Evolutionary conservation across 2,888 invertebrate species (phyloP), one percentile per base, ranked within the genome.

Genomic region (Mimas tiliae): DNA sequence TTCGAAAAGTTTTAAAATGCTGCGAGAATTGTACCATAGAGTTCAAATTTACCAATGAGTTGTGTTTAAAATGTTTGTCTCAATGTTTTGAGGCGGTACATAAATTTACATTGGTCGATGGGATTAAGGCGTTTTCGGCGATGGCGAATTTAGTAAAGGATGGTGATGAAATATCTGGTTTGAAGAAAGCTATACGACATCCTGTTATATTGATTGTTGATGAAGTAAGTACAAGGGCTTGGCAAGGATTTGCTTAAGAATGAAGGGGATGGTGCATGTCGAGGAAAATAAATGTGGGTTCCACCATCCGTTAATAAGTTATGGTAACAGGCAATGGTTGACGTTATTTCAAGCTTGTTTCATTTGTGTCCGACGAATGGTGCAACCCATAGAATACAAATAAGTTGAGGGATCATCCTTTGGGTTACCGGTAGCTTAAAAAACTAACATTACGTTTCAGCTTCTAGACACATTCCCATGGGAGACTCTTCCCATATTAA

Each of bases 381-480:
- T n/a, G n/a, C n/a, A n/a, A n/a, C n/a, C n/a, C n/a, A n/a, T n/a
- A n/a, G n/a, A n/a, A n/a, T n/a, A n/a, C n/a, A n/a, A n/a, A n/a
- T n/a, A n/a, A n/a, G n/a, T n/a, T n/a, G n/a, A n/a, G n/a, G n/a
- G n/a, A n/a, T n/a, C n/a, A n/a, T n/a, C n/a, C n/a, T n/a, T n/a
- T n/a, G n/a, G n/a, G n/a, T n/a, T n/a, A n/a, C n/a, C n/a, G n/a
- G n/a, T n/a, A n/a, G n/a, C n/a, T n/a, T n/a, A n/a, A n/a, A n/a
- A 27, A 27, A 27, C 27, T 27, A 27, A 27, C 1, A 27, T 27
- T 3, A n/a, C n/a, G 1, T 66, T 80, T 89, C 50, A 97, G 97
- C 91, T 94, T 74, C 84, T 97, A 14, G 97, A 97, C 87, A 94
- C 94, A 65, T 94, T 98, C 67, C 97, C 98, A 0, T 97, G 97